Evolutionary conservation across 2,888 invertebrate genomes (phyloP).

Genomic region (Sympetrum striolatum): DNA sequence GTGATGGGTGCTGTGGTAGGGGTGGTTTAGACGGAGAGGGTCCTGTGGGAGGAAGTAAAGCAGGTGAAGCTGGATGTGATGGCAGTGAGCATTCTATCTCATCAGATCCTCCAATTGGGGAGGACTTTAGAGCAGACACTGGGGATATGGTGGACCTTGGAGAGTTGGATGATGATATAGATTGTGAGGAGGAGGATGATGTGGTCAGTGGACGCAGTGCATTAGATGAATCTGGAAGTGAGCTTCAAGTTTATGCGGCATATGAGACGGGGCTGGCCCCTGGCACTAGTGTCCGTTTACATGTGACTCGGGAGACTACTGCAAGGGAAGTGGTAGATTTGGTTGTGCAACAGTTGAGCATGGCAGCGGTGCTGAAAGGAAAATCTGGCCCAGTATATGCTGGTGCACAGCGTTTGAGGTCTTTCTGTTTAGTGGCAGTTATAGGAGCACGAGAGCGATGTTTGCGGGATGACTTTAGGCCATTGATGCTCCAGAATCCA

Average conservation of each 20-base stretch:
- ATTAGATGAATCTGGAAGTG: not conserved
- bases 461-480: slow-evolving; percentile 91
- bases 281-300: slow-evolving; percentile 91
- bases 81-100: not conserved
- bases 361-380: slow-evolving; percentile 87
- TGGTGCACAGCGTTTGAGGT: slow-evolving; percentile 76
- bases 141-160: slow-evolving; percentile 14
- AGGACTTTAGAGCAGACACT: not conserved
- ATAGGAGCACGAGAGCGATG: slow-evolving; percentile 95
- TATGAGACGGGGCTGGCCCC: slow-evolving; percentile 93
- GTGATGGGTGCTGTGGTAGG: slow-evolving; percentile 23
- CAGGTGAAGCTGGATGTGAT: not conserved
- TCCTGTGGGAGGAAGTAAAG: not conserved
- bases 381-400: slow-evolving; percentile 86
- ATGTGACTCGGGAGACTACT: slow-evolving; percentile 91
- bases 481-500: slow-evolving; percentile 91
- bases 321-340: slow-evolving; percentile 94
- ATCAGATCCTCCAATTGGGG: not conserved
- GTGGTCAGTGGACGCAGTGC: not conserved
- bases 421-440: slow-evolving; percentile 94
- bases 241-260: slow-evolving; percentile 88
- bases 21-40: not conserved
- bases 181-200: slow-evolving; percentile 13
- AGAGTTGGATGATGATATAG: not conserved
- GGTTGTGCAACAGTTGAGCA: slow-evolving; percentile 94